Evolutionary conservation across 2,888 invertebrate genomes (phyloP), one percentile per base, ranked within the genome.

Genomic region (Pheosia tremula): DNA sequence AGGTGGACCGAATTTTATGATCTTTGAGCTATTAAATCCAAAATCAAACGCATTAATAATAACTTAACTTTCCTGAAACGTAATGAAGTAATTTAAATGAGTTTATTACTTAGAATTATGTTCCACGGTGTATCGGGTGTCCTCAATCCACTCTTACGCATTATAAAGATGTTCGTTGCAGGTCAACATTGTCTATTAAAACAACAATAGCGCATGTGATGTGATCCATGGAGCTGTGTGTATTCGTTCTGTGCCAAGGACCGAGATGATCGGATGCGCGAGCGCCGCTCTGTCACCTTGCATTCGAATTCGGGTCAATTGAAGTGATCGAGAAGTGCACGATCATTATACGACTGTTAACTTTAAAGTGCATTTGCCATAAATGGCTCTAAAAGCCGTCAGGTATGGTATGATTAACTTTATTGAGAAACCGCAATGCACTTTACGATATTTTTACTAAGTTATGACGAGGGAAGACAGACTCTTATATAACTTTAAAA

Each of bases 201-300:
- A 84, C 85, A 82, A 89, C 89, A 91, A 89, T 89, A 84, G 87
- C 77, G 74, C 79, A 62, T 81, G 84, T 83, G 81, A 86, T 85
- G 83, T 88, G 86, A 86, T 86, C 87, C 87, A 78, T 87, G 87
- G 87, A 85, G 85, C 77, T 64, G 75, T 37, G 68, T 72, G 67
- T 69, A 77, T 75, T 78, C 77, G 79, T 85, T 85, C 81, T 77
- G 84, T 89, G 90, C 87, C 92, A 92, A 92, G 92, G 92, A 89
- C 88, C 67, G 68, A 71, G 72, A 85, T 75, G 87, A 89, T 87
- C 82, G 86, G 88, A 88, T 88, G 87, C 81, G 72, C 74, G 43
- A 56, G 56, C 63, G 75, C 76, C 74, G 69, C 69, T 82, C 85
- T 87, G 90, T 90, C 89, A 83, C 90, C 86, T 90, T 89, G 86